Evolutionary conservation across 2,888 invertebrate species (phyloP).

Genomic region (Gisinianus flammeolus): DNA sequence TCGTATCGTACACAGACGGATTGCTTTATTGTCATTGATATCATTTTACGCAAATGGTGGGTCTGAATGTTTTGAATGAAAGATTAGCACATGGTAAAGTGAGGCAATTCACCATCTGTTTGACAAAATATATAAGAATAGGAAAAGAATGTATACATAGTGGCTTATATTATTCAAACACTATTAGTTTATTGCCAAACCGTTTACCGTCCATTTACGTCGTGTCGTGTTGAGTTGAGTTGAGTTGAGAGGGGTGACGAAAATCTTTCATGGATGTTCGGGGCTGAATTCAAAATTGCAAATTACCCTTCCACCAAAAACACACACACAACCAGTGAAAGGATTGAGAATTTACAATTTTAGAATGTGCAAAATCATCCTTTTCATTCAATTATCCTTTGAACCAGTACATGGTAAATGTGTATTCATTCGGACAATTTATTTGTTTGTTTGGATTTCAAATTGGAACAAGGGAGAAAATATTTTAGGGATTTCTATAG

Average conservation of each 20-base stretch:
- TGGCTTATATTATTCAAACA: neutral
- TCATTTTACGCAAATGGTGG: neutral
- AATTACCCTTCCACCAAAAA: neutral
- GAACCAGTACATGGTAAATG: neutral
- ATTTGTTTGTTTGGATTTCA: neutral
- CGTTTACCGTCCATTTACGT: neutral
- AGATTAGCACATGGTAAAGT: constrained; percentile 33
- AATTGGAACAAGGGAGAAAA: neutral
- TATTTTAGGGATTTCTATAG: neutral
- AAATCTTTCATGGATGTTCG: neutral
- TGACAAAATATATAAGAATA: neutral
- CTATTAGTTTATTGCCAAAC: neutral
- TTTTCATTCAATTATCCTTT: neutral
- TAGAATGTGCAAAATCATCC: neutral
- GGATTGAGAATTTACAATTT: neutral
- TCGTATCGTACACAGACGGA: neutral
- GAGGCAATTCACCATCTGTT: constrained; percentile 23
- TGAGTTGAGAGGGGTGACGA: neutral
- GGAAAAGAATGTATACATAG: neutral
- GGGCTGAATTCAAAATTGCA: neutral
- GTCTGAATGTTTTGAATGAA: constrained; percentile 6
- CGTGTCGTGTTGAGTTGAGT: neutral
- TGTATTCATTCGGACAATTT: neutral
- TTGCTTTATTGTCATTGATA: neutral
- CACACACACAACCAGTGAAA: neutral